Evolutionary conservation across 2,888 invertebrate species (phyloP).

Genomic region (Thumatha senex): DNA sequence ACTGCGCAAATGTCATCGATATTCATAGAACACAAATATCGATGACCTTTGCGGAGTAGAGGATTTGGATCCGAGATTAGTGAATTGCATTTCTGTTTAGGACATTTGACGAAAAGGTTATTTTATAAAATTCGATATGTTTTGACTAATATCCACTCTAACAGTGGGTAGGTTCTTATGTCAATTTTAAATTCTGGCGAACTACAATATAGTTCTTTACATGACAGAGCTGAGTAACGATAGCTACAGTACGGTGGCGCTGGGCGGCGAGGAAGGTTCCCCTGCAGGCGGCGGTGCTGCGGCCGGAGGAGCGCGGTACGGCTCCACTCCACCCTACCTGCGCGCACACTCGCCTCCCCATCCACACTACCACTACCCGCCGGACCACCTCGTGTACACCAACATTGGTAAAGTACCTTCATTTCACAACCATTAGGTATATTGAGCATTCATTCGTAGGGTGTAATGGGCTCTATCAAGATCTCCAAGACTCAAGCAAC

Average conservation of each 20-base stretch:
- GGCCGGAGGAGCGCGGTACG: slow-evolving; percentile 79
- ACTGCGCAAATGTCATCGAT: no score
- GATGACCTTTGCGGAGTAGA: no score
- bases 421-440: not conserved
- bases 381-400: slow-evolving; percentile 93
- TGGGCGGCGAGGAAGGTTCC: slow-evolving; percentile 93
- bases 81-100: no score
- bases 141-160: no score
- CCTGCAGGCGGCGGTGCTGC: slow-evolving; percentile 83
- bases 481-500: no score
- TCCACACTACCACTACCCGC: slow-evolving; percentile 91
- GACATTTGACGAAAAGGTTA: no score
- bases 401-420: slow-evolving; percentile 86
- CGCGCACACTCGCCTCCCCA: slow-evolving; percentile 90
- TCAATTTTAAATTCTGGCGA: not conserved
- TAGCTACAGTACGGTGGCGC: slow-evolving; percentile 94
- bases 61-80: no score
- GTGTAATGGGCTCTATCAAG: no score
- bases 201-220: not conserved
- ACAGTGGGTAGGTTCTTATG: no score
- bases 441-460: no score
- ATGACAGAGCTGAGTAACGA: slow-evolving; percentile 92
- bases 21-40: no score
- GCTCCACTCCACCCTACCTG: slow-evolving; percentile 90
- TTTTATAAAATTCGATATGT: no score